These are phyloP conservation scores for Spatulosminthurus flaviceps DNA, from an alignment of 2,888 invertebrate genomes.

Conservation along the genomic window DNA sequence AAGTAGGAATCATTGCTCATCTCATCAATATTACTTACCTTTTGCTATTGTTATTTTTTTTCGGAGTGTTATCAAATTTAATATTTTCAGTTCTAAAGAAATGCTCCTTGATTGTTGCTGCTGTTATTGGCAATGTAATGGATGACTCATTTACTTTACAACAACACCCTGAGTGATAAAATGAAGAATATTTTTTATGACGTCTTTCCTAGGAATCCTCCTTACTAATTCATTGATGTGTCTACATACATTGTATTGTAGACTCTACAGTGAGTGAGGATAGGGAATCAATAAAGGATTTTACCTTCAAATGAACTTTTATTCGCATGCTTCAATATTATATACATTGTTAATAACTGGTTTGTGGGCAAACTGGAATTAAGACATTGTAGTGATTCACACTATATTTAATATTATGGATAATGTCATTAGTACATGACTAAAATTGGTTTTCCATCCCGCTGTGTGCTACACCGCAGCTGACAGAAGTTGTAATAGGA, in stretches of 20 bases:
- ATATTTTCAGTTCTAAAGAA: too few species aligned
- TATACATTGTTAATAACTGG: too few species aligned
- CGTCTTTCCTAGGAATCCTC: not conserved
- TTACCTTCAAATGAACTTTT: not conserved
- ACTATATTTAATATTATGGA: not conserved
- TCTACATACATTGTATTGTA: too few species aligned
- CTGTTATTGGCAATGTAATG: too few species aligned
- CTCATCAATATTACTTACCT: too few species aligned
- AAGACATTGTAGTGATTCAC: constrained; percentile 18
- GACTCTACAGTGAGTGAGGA: too few species aligned
- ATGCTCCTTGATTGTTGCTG: too few species aligned
- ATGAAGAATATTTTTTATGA: not conserved
- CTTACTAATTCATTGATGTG: not conserved
- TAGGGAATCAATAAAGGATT: not conserved
- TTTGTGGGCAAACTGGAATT: not conserved
- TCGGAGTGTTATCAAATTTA: too few species aligned
- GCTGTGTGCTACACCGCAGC: not conserved
- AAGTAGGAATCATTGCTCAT: too few species aligned
- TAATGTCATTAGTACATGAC: not conserved
- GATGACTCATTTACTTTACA: not conserved
- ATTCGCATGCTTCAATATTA: not conserved
- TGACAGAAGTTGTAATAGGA: not conserved
- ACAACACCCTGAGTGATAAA: not conserved
- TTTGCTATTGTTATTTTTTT: too few species aligned
- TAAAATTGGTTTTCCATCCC: constrained; percentile 1